phyloP scores from a whole-genome alignment of 35 echinoderm and acorn worm genomes.

The Ophioderma brevispina region DNA sequence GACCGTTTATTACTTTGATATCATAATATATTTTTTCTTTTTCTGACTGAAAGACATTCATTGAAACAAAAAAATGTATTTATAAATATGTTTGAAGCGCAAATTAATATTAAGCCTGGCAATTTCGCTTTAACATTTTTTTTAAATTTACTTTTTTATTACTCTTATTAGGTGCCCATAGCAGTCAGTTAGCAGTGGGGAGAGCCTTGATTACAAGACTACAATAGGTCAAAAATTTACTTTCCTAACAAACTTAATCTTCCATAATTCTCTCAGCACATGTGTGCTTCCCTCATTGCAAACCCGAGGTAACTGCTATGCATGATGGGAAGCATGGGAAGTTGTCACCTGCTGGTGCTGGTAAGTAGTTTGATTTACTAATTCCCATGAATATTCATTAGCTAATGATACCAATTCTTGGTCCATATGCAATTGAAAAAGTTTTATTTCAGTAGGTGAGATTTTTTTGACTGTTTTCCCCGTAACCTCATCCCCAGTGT shows the following conservation, averaged over 20 bases:
- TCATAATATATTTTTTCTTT: too few relatives aligned
- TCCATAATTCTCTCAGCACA: conserved; percentile 39
- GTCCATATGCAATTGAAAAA: background rate
- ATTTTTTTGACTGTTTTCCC: background rate
- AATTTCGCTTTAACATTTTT: background rate
- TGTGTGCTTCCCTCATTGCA: conserved; percentile 67
- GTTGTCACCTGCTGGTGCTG: conserved; percentile 79
- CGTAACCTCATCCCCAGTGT: background rate
- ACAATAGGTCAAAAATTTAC: conserved; percentile 31
- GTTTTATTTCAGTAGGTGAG: background rate
- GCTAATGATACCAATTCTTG: background rate
- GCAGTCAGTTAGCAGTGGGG: conserved; percentile 49
- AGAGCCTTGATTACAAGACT: conserved; percentile 60
- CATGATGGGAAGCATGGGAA: conserved; percentile 71
- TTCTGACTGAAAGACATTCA: too few relatives aligned
- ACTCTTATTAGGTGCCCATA: conserved; percentile 67
- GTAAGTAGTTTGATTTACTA: background rate
- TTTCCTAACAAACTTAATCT: conserved; percentile 17
- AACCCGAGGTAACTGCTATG: conserved; percentile 42
- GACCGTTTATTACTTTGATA: too few relatives aligned
- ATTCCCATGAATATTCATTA: background rate
- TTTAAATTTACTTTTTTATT: too few relatives aligned
- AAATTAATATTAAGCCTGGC: background rate
- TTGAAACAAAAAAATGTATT: too few relatives aligned
- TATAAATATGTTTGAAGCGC: background rate